Evolutionary conservation across 2,797 vertebrate species (phyloP).

Genomic region (Tachyglossus aculeatus): DNA sequence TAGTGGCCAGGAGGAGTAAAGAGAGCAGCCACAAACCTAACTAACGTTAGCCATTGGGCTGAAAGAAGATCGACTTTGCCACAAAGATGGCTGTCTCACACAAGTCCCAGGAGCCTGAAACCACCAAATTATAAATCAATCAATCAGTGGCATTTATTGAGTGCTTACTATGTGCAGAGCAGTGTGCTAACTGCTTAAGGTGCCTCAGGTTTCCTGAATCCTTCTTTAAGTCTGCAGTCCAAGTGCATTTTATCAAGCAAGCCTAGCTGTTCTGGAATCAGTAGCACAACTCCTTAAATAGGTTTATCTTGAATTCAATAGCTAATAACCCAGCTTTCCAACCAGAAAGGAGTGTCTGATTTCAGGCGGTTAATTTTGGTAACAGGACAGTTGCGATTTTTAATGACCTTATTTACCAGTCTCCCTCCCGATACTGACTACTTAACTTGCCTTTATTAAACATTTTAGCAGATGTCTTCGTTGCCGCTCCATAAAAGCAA

Average conservation of each 20-base stretch:
- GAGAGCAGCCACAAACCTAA: no score
- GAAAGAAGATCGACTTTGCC: no score
- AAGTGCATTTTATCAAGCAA: not conserved
- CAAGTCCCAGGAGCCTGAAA: no score
- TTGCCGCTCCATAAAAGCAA: conserved; percentile 51
- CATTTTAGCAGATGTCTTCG: conserved; percentile 56
- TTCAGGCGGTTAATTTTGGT: not conserved
- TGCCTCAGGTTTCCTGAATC: no score
- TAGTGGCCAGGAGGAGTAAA: no score
- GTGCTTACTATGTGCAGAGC: no score
- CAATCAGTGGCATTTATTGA: no score
- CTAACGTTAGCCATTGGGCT: no score
- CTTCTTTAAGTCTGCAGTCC: not conserved
- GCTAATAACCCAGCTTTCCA: not conserved
- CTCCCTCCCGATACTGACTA: conserved; percentile 20
- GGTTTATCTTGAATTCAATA: conserved; percentile 2
- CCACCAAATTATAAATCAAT: no score
- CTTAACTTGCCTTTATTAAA: conserved; percentile 45
- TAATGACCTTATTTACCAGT: conserved; percentile 44
- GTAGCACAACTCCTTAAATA: not conserved
- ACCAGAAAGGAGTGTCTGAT: not conserved
- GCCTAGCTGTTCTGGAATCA: not conserved
- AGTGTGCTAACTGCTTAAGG: no score
- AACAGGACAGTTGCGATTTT: conserved; percentile 6
- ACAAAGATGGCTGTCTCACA: no score